Evolutionary conservation across 2,797 vertebrate species (phyloP), one percentile per base, ranked within the genome.

Genomic region (Anableps anableps): DNA sequence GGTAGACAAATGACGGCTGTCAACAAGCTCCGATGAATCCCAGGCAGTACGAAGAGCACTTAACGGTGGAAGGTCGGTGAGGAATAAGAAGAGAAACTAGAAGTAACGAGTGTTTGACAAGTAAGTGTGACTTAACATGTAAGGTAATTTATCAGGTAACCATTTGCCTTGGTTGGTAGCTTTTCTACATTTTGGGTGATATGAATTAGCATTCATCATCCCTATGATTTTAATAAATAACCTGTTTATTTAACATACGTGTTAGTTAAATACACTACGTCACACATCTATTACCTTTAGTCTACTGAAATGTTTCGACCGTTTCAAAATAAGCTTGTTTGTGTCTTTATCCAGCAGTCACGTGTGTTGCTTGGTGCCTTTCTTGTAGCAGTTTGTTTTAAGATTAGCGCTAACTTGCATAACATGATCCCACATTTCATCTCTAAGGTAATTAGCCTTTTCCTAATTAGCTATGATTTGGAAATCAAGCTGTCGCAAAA

Each of bases 21-120:
- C 90, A 93, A 94, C 91, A 86, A 76, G 84, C 75, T 43, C 21
- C 73, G 14, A 50, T 5, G 76, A 85, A 71, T 77, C 62, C 84
- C 43, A 0, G 66, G 29, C 76, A 62, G 55, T 77, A 45, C 31
- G 77, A 77, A 82, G 72, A 66, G 71, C 68, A 77, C 66, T 55
- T 9, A 73, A 75, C 74, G 75, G 21, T 21, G 2, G 45, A 53
- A 79, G 14, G 23, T 72, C 36, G 3, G 5, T 0, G 4, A 81
- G 75, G 75, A 78, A 13, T 19, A 5, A 55, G 50, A 81, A 74
- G 48, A 77, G 8, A 14, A 79, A 50, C 23, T 36, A 5, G 72
- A 75, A 74, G 86, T 76, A 78, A 78, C 86, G 80, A 7, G 26
- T 26, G 16, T 2, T 26, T 31, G 45, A 36, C 53, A 73, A 38